phyloP scores from a whole-genome alignment of 1,140 invertebrate species.

The Lordiphosa clarofinis region DNA sequence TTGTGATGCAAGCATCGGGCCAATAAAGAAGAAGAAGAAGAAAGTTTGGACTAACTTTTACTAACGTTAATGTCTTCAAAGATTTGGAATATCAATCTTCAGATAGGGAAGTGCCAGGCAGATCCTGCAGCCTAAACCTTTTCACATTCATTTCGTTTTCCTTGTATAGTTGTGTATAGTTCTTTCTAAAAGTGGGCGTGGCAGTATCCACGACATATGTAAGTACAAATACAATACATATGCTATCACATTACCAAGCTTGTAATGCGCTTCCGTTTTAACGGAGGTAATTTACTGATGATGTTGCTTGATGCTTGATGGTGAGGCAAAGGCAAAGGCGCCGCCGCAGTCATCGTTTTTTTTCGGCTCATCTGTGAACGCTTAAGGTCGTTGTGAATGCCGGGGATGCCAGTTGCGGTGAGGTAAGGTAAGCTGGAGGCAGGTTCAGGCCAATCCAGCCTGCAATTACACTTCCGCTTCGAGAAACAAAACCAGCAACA shows the following conservation, averaged over 20 bases:
- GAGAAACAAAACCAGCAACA: conserved; percentile 17
- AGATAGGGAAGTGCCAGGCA: too few species aligned
- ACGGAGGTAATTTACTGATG: conserved; percentile 29
- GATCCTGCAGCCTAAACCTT: too few species aligned
- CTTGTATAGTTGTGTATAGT: too few species aligned
- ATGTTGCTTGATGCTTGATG: conserved; percentile 10
- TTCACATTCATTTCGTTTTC: too few species aligned
- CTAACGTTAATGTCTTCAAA: too few species aligned
- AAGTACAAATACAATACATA: conserved; percentile 18
- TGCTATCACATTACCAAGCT: conserved; percentile 63
- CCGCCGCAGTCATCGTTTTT: conserved; percentile 38
- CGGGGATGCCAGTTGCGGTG: conserved; percentile 4
- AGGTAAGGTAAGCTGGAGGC: neutral
- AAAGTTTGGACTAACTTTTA: too few species aligned
- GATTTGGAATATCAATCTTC: too few species aligned
- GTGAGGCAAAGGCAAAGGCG: conserved; percentile 32
- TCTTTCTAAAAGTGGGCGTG: neutral
- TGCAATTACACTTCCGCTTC: conserved; percentile 70
- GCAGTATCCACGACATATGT: conserved; percentile 1
- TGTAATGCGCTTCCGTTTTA: conserved; percentile 72
- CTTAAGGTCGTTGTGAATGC: conserved; percentile 33
- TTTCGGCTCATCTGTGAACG: conserved; percentile 48
- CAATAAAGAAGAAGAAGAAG: too few species aligned
- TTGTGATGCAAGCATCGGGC: too few species aligned
- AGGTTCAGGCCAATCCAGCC: conserved; percentile 32